These are phyloP conservation scores for Dolichomitus sp. DNA, from an alignment of 2,888 invertebrate species.

Conservation along the genomic window DNA sequence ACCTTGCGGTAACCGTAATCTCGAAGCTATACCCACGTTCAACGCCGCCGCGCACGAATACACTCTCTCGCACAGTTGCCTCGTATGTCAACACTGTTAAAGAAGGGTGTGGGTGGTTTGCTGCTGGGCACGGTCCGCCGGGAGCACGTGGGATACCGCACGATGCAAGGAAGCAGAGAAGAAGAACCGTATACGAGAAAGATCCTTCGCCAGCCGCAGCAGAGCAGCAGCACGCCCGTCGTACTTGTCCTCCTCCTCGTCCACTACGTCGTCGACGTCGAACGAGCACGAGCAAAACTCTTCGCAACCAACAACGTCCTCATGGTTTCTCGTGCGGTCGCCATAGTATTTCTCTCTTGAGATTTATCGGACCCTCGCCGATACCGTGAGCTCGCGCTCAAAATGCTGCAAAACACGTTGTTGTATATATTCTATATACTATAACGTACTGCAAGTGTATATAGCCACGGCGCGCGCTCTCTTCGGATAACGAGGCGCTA, in stretches of 20 bases:
- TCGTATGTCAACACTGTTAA: constrained; percentile 63
- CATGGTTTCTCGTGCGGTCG: constrained; percentile 56
- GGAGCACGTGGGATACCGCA: constrained; percentile 52
- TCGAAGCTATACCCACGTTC: constrained; percentile 58
- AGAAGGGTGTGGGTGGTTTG: constrained; percentile 58
- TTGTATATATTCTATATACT: constrained; percentile 51
- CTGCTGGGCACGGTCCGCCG: constrained; percentile 57
- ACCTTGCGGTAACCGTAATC: constrained; percentile 75
- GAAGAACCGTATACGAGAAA: constrained; percentile 30
- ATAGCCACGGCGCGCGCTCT: constrained; percentile 65
- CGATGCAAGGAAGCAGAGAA: constrained; percentile 36
- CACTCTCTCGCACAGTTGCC: constrained; percentile 42
- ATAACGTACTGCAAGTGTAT: constrained; percentile 5
- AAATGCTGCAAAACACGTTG: constrained; percentile 84
- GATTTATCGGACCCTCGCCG: constrained; percentile 84
- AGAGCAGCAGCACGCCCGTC: constrained; percentile 12
- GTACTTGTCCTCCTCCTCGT: constrained; percentile 57
- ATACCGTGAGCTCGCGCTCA: constrained; percentile 82
- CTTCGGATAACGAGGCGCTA: constrained; percentile 85
- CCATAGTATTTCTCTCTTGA: constrained; percentile 67
- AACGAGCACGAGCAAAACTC: constrained; percentile 66
- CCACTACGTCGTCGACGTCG: constrained; percentile 48
- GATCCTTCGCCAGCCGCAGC: constrained; percentile 58
- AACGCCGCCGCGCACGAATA: constrained; percentile 38
- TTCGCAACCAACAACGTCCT: constrained; percentile 62